Evolutionary conservation across 2,888 invertebrate species (phyloP).

Genomic region (Bombyx huttoni): DNA sequence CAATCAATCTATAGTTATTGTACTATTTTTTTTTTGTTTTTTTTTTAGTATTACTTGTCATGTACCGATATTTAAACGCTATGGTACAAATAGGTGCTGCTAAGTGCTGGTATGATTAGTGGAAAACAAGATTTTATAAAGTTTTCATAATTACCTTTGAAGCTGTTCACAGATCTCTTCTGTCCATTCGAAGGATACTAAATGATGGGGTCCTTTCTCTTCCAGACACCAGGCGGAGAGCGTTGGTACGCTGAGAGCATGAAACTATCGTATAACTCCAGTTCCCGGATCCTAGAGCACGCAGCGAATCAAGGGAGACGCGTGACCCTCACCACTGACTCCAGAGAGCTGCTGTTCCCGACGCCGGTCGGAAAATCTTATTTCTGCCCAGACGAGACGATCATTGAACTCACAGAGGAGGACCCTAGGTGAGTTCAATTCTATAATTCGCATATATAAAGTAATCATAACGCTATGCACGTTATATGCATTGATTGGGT

Average conservation of each 20-base stretch:
- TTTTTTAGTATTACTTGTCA: too few species aligned
- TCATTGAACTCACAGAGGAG: slow-evolving; percentile 74
- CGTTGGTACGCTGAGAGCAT: slow-evolving; percentile 89
- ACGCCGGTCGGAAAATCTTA: slow-evolving; percentile 91
- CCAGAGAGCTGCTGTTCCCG: slow-evolving; percentile 79
- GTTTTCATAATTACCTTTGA: too few species aligned
- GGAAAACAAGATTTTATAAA: too few species aligned
- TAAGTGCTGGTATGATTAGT: too few species aligned
- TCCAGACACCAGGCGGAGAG: slow-evolving; percentile 89
- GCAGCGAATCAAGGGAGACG: slow-evolving; percentile 70
- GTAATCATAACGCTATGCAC: too few species aligned
- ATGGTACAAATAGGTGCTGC: too few species aligned
- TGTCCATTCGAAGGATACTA: too few species aligned
- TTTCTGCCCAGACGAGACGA: slow-evolving; percentile 79
- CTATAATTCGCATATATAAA: neutral
- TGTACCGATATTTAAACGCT: too few species aligned
- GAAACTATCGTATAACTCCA: slow-evolving; percentile 81
- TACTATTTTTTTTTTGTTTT: too few species aligned
- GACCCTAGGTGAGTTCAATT: slow-evolving; percentile 43
- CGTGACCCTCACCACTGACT: slow-evolving; percentile 69
- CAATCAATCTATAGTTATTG: too few species aligned
- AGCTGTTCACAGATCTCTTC: too few species aligned
- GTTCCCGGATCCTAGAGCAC: slow-evolving; percentile 72
- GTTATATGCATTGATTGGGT: too few species aligned
- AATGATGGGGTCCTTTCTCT: slow-evolving; percentile 7